phyloP scores from a whole-genome alignment of 2,888 invertebrate genomes.

The Phyllotreta striolata region DNA sequence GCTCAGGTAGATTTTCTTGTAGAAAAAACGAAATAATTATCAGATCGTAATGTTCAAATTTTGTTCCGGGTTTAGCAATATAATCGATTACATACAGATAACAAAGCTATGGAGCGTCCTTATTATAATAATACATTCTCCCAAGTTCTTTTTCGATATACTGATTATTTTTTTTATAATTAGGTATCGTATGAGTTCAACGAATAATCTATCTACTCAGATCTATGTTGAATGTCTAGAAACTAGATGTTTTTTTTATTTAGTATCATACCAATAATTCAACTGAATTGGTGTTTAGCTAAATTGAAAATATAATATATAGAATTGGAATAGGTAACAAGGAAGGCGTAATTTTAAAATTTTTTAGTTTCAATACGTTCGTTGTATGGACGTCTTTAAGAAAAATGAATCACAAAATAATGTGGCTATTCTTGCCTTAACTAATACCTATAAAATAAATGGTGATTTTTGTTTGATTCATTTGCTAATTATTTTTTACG shows the following conservation, averaged over 20 bases:
- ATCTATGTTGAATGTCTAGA: constrained; percentile 54
- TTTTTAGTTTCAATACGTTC: constrained; percentile 15
- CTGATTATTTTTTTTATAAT: constrained; percentile 53
- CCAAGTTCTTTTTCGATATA: constrained; percentile 56
- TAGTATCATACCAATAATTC: constrained; percentile 48
- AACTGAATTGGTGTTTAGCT: constrained; percentile 43
- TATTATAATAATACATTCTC: constrained; percentile 49
- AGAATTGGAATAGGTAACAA: constrained; percentile 30
- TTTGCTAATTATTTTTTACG: neutral
- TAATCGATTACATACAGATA: constrained; percentile 52
- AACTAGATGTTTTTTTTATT: constrained; percentile 51
- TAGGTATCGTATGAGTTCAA: constrained; percentile 52
- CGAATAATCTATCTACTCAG: constrained; percentile 55
- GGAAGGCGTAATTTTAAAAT: constrained; percentile 34
- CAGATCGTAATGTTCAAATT: neutral
- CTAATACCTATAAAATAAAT: neutral
- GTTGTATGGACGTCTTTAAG: constrained; percentile 17
- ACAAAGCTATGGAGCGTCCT: constrained; percentile 52
- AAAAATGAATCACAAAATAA: constrained; percentile 1
- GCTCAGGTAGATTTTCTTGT: constrained; percentile 37
- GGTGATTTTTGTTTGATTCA: neutral
- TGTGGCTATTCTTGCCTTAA: neutral
- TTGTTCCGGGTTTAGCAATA: neutral
- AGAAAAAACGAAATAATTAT: neutral
- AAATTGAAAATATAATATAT: constrained; percentile 40